Evolutionary conservation across 1,140 invertebrate species (phyloP), one percentile per base, ranked within the genome.

Genomic region (Coenobita brevimanus): DNA sequence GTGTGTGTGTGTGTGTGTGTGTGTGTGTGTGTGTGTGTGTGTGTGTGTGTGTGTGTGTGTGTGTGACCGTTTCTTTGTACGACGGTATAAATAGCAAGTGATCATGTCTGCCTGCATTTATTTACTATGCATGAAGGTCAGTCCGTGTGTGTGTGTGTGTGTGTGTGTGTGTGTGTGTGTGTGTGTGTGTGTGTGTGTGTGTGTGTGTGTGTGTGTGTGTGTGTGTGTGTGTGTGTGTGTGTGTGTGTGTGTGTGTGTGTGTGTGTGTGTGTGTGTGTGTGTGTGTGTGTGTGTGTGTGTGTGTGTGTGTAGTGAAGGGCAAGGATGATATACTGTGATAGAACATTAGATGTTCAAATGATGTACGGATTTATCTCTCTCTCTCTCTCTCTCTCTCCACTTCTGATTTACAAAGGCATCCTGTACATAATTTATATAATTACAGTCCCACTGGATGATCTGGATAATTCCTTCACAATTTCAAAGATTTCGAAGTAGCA

Each of bases 211-310:
- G 41, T 46, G 41, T 46, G 41, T 46, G 54, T 46, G 41, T 46
- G 92, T 73, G 50, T 73, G 8, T 24, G n/a, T 30, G 33, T 82
- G 27, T 75, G 13, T 82, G 1, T 82, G 13, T 73, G 15, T 82
- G 15, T 82, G 0, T 82, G 27, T 82, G 13, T 75, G 27, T 82
- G 0, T 82, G 24, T 82, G 13, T 82, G 27, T 82, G 13, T 67
- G 27, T 75, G 36, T 75, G 17, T 76, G 38, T 86, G 30, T 86
- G 24, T 86, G 36, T 76, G 15, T 76, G 21, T 86, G 8, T 86
- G 6, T 86, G 38, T 86, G 54, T 86, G 38, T 86, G 46, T 86
- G 38, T 86, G 30, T 86, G 60, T 86, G 17, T 86, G 60, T 78
- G 30, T 62, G 38, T 82, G 50, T 82, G 30, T 41, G 50, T 69